phyloP scores from a whole-genome alignment of 2,113 vertebrate genomes.

The Channa maculata region DNA sequence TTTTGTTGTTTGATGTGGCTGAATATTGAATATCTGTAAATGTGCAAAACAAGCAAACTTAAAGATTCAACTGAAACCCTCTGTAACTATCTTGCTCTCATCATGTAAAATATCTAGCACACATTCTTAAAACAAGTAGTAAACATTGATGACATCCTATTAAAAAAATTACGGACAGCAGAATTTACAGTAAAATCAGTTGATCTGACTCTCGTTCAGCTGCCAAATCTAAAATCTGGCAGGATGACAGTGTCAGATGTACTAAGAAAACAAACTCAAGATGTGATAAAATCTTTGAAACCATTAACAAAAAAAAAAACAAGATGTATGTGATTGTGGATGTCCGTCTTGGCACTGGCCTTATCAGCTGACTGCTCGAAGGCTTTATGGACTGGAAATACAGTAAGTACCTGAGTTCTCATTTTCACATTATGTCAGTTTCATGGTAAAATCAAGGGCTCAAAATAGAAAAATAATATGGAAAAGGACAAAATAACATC shows the following conservation, averaged over 20 bases:
- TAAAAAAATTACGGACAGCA: no score
- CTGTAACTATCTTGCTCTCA: no score
- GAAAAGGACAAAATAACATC: no score
- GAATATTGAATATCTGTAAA: not conserved
- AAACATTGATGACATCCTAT: no score
- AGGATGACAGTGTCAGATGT: constrained; percentile 18
- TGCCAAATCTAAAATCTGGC: constrained; percentile 62
- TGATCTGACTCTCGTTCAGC: constrained; percentile 26
- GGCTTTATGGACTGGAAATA: not conserved
- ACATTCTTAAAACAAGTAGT: no score
- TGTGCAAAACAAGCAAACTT: not conserved
- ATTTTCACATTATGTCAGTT: not conserved
- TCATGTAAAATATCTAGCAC: no score
- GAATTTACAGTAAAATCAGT: constrained; percentile 20
- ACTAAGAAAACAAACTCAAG: not conserved
- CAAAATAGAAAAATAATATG: not conserved
- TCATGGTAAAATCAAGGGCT: not conserved
- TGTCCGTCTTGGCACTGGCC: not conserved
- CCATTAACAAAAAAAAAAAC: no score
- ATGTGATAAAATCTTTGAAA: not conserved
- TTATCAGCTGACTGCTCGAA: not conserved
- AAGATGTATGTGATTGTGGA: no score
- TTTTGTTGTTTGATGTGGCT: not conserved
- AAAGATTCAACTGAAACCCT: no score
- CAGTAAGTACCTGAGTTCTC: not conserved